These are phyloP conservation scores for Penaeus chinensis DNA, from an alignment of 1,140 invertebrate species.

Conservation along the genomic window DNA sequence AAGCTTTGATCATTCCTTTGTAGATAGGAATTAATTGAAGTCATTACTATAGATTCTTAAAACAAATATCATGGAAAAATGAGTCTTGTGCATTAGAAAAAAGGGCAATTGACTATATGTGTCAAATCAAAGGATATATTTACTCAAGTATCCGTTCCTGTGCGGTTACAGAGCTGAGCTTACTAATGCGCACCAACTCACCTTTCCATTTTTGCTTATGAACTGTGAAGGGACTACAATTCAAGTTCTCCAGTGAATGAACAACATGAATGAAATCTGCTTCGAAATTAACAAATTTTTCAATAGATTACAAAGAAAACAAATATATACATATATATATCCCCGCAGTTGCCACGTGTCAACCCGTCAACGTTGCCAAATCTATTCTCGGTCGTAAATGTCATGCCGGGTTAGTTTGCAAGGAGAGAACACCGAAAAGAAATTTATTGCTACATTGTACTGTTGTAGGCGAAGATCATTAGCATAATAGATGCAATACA, in stretches of 20 bases:
- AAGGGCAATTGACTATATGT: not conserved
- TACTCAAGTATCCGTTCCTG: not conserved
- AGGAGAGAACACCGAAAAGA: conserved; percentile 29
- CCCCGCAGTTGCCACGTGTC: conserved; percentile 19
- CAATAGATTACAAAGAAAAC: not conserved
- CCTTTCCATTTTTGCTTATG: conserved; percentile 41
- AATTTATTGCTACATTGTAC: conserved; percentile 18
- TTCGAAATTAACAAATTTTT: too few species aligned
- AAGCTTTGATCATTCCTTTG: conserved; percentile 48
- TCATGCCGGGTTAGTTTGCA: conserved; percentile 42
- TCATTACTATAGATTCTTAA: conserved; percentile 57
- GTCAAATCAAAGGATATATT: not conserved
- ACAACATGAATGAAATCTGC: too few species aligned
- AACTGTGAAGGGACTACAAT: conserved; percentile 24
- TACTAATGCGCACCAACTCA: conserved; percentile 23
- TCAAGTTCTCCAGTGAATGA: conserved; percentile 1
- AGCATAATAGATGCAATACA: conserved; percentile 42
- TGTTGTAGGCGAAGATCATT: not conserved
- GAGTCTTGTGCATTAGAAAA: conserved; percentile 30
- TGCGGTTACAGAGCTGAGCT: not conserved
- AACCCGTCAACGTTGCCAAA: conserved; percentile 55
- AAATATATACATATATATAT: not conserved
- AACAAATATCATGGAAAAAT: conserved; percentile 43
- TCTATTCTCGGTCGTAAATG: conserved; percentile 45
- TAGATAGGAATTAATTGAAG: conserved; percentile 55